phyloP scores from a whole-genome alignment of 2,113 vertebrate genomes.

The Rhinolophus ferrumequinum region DNA sequence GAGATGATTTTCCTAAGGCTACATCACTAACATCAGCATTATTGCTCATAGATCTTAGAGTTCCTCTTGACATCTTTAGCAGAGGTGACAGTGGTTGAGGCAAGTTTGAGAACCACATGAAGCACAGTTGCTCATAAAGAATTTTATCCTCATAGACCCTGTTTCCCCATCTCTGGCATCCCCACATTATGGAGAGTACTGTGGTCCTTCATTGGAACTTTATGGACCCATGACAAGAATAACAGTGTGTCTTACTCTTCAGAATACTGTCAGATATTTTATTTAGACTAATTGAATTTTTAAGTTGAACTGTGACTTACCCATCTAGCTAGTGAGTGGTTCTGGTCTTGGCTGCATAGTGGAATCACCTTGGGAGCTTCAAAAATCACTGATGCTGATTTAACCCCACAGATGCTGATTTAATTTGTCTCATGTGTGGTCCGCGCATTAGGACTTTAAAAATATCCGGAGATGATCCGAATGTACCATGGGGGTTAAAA shows the following conservation, averaged over 20 bases:
- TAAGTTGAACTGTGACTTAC: background rate
- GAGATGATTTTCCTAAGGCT: background rate
- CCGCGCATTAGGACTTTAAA: background rate
- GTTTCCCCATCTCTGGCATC: background rate
- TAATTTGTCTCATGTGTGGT: slow-evolving; percentile 4
- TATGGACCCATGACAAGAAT: background rate
- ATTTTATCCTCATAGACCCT: rapidly evolving
- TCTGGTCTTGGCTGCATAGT: background rate
- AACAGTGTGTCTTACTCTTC: background rate
- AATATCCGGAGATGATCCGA: background rate
- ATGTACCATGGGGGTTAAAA: background rate
- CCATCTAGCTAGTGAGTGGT: background rate
- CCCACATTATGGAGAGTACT: background rate
- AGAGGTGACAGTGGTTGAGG: background rate
- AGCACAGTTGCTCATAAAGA: background rate
- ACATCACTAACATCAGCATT: background rate
- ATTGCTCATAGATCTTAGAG: background rate
- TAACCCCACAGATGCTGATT: background rate
- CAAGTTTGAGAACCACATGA: background rate
- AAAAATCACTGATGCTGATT: background rate
- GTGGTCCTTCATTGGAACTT: background rate
- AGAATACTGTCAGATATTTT: background rate
- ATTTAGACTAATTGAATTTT: background rate
- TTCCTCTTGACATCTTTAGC: background rate
- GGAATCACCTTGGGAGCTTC: background rate